Conservation (phyloP, 2,888 invertebrate species). For the Drosophila tanythrix region DNA sequence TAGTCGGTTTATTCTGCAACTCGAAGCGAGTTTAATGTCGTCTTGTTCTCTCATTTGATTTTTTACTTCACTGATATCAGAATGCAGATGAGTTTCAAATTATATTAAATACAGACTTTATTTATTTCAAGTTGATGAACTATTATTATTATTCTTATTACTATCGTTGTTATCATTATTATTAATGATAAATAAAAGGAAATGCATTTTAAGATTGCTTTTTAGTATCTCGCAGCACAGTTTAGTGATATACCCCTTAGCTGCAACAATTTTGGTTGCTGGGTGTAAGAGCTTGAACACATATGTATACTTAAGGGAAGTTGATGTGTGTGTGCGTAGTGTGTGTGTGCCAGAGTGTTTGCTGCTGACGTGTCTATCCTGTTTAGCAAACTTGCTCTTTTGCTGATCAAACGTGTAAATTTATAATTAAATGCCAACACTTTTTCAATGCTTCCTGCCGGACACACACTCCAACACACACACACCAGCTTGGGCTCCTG, state of each 20-base stretch:
- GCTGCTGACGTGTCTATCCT: constrained; percentile 68
- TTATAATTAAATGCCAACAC: constrained; percentile 77
- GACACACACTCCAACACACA: constrained; percentile 21
- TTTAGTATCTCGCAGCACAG: neutral
- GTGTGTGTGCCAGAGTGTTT: constrained; percentile 22
- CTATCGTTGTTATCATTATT: neutral
- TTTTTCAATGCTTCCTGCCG: constrained; percentile 50
- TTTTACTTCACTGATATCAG: neutral
- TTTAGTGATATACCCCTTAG: constrained; percentile 15
- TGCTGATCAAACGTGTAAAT: constrained; percentile 73
- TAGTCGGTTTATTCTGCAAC: neutral
- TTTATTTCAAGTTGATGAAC: neutral
- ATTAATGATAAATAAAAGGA: neutral
- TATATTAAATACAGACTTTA: neutral
- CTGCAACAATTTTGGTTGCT: neutral
- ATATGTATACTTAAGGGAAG: constrained; percentile 31
- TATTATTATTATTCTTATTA: neutral
- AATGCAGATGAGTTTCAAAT: neutral
- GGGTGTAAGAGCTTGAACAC: constrained; percentile 23
- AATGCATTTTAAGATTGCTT: neutral
- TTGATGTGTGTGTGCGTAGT: constrained; percentile 6
- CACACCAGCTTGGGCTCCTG: neutral
- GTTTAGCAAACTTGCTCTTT: constrained; percentile 76
- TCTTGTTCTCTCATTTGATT: neutral
- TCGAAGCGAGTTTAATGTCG: no score